Evolutionary conservation across 2,797 vertebrate species (phyloP).

Genomic region (Siniperca scherzeri): DNA sequence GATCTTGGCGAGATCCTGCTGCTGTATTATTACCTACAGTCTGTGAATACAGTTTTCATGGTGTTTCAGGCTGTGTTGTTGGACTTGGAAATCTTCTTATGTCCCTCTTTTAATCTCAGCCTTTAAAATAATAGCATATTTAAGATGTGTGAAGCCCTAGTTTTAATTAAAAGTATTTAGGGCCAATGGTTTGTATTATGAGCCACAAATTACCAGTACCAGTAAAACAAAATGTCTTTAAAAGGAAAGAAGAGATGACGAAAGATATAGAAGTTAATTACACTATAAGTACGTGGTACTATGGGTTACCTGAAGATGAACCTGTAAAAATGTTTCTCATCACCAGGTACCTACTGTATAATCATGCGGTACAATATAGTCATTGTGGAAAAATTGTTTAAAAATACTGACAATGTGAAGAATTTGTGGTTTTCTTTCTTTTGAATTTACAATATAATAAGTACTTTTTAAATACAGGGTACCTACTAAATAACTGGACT

Average conservation of each 20-base stretch:
- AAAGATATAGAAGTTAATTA: background rate
- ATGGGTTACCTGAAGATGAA: background rate
- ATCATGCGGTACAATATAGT: background rate
- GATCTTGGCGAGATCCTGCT: slow-evolving; percentile 34
- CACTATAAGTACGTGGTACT: too few relatives aligned
- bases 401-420: background rate
- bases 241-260: background rate
- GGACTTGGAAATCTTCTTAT: slow-evolving; percentile 5
- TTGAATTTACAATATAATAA: background rate
- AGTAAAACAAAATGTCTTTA: background rate
- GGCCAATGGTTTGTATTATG: background rate
- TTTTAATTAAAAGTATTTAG: slow-evolving; percentile 28
- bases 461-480: too few relatives aligned
- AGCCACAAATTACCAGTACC: background rate
- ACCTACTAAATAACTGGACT: too few relatives aligned
- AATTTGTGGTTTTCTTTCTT: background rate
- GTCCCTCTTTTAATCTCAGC: slow-evolving; percentile 1
- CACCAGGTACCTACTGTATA: background rate
- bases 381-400: background rate
- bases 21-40: slow-evolving; percentile 19
- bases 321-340: background rate
- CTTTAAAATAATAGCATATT: slow-evolving; percentile 20
- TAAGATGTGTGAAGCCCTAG: slow-evolving; percentile 17
- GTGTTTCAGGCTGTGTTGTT: slow-evolving; percentile 19
- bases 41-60: slow-evolving; percentile 37